These are phyloP conservation scores for Eupeodes luniger DNA, from an alignment of 2,888 invertebrate species.

Conservation along the genomic window DNA sequence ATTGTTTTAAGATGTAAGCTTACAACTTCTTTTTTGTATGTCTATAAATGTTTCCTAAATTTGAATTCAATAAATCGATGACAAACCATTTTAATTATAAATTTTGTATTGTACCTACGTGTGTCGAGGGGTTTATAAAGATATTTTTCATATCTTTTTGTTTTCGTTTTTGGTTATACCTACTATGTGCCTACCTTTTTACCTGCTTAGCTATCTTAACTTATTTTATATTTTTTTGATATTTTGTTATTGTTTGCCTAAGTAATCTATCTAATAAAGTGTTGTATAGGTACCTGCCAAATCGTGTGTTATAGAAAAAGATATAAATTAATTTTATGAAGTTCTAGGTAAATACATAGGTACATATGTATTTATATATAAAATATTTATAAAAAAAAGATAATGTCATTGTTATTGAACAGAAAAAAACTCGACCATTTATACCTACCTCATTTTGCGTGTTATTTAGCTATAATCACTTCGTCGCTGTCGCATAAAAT, in stretches of 20 bases:
- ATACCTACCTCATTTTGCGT: too few species aligned
- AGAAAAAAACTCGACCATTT: too few species aligned
- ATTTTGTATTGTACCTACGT: neutral
- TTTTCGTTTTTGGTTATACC: conserved; percentile 1
- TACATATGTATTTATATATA: too few species aligned
- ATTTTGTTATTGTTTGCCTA: too few species aligned
- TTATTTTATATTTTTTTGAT: neutral
- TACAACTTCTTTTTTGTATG: neutral
- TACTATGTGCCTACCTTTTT: neutral
- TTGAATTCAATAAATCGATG: conserved; percentile 30
- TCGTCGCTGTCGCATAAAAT: too few species aligned
- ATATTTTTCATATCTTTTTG: conserved; percentile 32
- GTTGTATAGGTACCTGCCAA: neutral
- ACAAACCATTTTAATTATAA: conserved; percentile 17
- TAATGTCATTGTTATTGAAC: too few species aligned
- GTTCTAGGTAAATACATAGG: too few species aligned
- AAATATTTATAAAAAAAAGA: too few species aligned
- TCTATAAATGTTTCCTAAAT: neutral
- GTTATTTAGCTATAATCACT: too few species aligned
- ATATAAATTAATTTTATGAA: too few species aligned
- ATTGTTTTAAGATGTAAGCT: conserved; percentile 13
- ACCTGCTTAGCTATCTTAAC: conserved; percentile 25
- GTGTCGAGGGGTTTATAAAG: neutral
- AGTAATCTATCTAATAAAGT: too few species aligned
- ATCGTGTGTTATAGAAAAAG: neutral